Percentiles rank a stretch among this genome's conserved stretches.
phyloP scores from a whole-genome alignment of 2,888 invertebrate genomes.

The Plebejus anna region DNA sequence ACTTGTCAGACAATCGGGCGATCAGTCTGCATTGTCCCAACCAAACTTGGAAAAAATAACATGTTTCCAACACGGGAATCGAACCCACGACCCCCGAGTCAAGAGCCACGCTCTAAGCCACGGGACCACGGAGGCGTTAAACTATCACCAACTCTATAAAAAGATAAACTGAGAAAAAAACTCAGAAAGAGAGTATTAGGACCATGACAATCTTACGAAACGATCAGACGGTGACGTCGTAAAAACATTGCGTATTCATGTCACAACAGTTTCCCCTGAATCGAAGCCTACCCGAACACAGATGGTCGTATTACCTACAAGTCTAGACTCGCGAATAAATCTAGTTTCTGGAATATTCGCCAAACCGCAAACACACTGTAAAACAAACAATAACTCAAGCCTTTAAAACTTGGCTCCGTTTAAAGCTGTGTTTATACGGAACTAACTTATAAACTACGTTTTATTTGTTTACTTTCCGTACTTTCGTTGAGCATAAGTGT shows the following conservation, averaged over 20 bases:
- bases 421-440: neutral
- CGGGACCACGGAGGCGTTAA: too few species aligned
- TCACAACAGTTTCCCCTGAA: neutral
- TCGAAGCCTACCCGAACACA: slow-evolving; percentile 6
- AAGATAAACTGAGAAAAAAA: too few species aligned
- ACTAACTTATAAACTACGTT: slow-evolving; percentile 8
- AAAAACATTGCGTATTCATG: neutral
- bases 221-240: neutral
- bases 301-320: slow-evolving; percentile 14
- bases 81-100: too few species aligned
- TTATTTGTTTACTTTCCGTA: slow-evolving; percentile 1
- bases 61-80: too few species aligned
- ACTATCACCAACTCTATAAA: too few species aligned
- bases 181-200: too few species aligned
- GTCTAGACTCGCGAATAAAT: slow-evolving; percentile 23
- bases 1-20: too few species aligned
- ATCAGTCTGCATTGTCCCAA: too few species aligned
- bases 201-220: too few species aligned
- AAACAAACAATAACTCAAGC: slow-evolving; percentile 20
- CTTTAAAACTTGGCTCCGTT: slow-evolving; percentile 19
- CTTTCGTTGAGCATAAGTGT: neutral
- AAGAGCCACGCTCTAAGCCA: too few species aligned
- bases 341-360: slow-evolving; percentile 18
- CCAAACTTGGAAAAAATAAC: too few species aligned
- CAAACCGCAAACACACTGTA: slow-evolving; percentile 19